Percentiles rank a stretch among this genome's conserved stretches.
Conservation (phyloP, 2,888 invertebrate genomes). For the Macrosoma leucophasiata region DNA sequence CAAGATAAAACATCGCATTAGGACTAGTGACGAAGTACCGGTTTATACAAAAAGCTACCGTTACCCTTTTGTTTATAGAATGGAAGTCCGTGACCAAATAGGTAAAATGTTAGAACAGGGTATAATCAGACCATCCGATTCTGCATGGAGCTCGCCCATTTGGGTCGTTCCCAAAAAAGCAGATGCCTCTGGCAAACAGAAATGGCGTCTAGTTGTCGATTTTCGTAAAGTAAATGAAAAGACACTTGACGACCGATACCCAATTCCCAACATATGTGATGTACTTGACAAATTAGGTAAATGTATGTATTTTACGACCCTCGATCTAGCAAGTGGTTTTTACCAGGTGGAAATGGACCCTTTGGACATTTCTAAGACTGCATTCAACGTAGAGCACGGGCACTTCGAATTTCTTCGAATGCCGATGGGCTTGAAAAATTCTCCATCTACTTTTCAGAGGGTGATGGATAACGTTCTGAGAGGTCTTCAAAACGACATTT, state of each 20-base stretch:
- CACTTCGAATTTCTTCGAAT: slow-evolving; percentile 25
- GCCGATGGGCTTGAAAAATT: slow-evolving; percentile 27
- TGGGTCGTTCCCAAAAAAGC: slow-evolving; percentile 18
- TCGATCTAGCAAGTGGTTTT: slow-evolving; percentile 23
- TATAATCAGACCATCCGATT: slow-evolving; percentile 17
- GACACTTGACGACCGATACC: slow-evolving; percentile 17
- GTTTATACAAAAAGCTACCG: slow-evolving; percentile 19
- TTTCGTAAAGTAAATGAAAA: slow-evolving; percentile 24
- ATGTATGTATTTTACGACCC: slow-evolving; percentile 22
- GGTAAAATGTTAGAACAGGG: slow-evolving; percentile 17
- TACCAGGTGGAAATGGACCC: slow-evolving; percentile 24
- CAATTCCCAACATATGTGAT: slow-evolving; percentile 20
- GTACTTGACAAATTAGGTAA: slow-evolving; percentile 23
- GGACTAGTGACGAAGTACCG: slow-evolving; percentile 14
- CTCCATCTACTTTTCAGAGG: slow-evolving; percentile 32
- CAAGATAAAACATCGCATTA: slow-evolving; percentile 11
- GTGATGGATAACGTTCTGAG: slow-evolving; percentile 24
- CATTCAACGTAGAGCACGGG: slow-evolving; percentile 22
- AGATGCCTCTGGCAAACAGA: slow-evolving; percentile 13
- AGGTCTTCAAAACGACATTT: slow-evolving; percentile 25
- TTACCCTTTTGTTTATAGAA: slow-evolving; percentile 13
- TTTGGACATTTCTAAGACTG: slow-evolving; percentile 20
- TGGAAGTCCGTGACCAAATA: slow-evolving; percentile 16
- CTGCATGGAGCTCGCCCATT: slow-evolving; percentile 17
- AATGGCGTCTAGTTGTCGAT: slow-evolving; percentile 26